phyloP scores from a whole-genome alignment of 92 coral and sea anemone species.

The Bergia sp. region DNA sequence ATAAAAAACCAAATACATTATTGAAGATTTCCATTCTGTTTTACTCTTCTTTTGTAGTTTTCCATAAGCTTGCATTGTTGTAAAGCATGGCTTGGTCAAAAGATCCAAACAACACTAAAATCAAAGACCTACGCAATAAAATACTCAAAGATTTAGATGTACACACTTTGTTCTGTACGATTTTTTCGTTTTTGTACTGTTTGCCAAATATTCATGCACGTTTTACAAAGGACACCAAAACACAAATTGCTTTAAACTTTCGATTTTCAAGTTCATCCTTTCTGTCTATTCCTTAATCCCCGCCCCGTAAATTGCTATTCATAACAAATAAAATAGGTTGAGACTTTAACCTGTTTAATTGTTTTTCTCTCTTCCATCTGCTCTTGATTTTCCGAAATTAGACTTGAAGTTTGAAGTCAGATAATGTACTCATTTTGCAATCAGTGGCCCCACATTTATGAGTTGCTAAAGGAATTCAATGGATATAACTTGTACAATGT shows the following conservation, averaged over 20 bases:
- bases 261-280: background rate
- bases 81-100: slow-evolving; percentile 37
- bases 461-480: background rate
- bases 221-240: background rate
- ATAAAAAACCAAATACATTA: slow-evolving; percentile 32
- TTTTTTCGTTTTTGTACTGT: slow-evolving; percentile 5
- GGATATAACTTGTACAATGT: background rate
- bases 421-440: too few relatives aligned
- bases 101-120: slow-evolving; percentile 5
- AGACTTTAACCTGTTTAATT: background rate
- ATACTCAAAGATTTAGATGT: background rate
- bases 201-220: background rate
- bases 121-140: background rate
- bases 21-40: slow-evolving; percentile 31
- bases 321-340: slow-evolving; percentile 5
- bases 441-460: background rate
- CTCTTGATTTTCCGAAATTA: background rate
- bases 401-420: slow-evolving; percentile 3
- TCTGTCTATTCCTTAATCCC: background rate
- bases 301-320: slow-evolving; percentile 5
- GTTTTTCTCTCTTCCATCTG: background rate
- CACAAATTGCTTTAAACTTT: background rate
- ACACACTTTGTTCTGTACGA: background rate
- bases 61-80: slow-evolving; percentile 35
- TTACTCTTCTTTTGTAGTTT: slow-evolving; percentile 25